These are phyloP conservation scores for Aphrophora alni DNA, from an alignment of 2,888 invertebrate genomes.

Conservation along the genomic window DNA sequence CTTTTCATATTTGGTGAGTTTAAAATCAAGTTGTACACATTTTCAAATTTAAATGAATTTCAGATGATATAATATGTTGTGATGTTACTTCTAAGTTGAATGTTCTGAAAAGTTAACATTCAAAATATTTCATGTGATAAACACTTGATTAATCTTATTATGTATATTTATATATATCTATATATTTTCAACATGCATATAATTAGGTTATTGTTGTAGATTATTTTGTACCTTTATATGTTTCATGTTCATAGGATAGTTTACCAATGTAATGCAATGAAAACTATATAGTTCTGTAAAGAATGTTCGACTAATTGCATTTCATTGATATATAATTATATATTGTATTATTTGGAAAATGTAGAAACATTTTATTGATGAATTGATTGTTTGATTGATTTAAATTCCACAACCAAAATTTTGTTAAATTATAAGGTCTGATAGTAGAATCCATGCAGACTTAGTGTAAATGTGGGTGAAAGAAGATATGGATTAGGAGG, in stretches of 20 bases:
- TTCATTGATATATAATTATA: background rate
- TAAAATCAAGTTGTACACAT: background rate
- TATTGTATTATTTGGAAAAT: too few relatives aligned
- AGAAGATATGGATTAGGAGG: too few relatives aligned
- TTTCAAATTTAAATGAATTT: too few relatives aligned
- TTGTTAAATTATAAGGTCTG: too few relatives aligned
- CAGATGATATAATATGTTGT: background rate
- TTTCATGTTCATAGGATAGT: background rate
- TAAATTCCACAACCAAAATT: too few relatives aligned
- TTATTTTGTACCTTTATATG: constrained; percentile 6
- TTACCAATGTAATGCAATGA: background rate
- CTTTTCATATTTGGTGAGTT: background rate
- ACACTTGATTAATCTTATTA: background rate
- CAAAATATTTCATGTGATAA: background rate
- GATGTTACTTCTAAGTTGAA: background rate
- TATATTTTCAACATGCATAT: background rate
- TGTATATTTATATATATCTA: background rate
- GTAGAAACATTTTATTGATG: too few relatives aligned
- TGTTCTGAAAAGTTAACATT: background rate
- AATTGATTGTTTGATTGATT: too few relatives aligned
- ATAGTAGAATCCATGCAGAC: too few relatives aligned
- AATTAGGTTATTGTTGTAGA: background rate
- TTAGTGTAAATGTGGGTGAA: too few relatives aligned
- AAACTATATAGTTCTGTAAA: background rate
- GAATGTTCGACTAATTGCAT: background rate